These are phyloP conservation scores for Lasioglossum albipes DNA, from an alignment of 1,140 invertebrate genomes.

Conservation along the genomic window DNA sequence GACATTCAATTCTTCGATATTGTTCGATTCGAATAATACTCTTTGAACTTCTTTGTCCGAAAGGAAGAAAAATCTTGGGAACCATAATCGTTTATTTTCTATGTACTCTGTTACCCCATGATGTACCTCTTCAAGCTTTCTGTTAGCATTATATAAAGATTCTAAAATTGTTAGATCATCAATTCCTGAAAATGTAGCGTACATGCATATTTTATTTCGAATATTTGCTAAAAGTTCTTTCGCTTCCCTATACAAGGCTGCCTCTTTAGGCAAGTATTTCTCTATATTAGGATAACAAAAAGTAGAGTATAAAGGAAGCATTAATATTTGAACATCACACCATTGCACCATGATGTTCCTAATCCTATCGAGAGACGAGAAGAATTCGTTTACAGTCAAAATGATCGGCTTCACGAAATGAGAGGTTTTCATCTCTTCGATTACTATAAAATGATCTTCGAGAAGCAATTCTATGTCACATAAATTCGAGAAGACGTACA, in stretches of 20 bases:
- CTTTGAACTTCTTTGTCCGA: slow-evolving; percentile 92
- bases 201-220: slow-evolving; percentile 76
- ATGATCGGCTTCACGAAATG: slow-evolving; percentile 85
- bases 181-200: slow-evolving; percentile 81
- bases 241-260: slow-evolving; percentile 72
- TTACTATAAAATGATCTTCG: slow-evolving; percentile 85
- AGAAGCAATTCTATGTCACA: slow-evolving; percentile 84
- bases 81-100: slow-evolving; percentile 87
- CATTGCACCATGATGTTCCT: slow-evolving; percentile 83
- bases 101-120: slow-evolving; percentile 85
- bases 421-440: slow-evolving; percentile 85
- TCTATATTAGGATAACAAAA: slow-evolving; percentile 85
- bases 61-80: slow-evolving; percentile 93
- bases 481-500: slow-evolving; percentile 80
- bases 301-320: slow-evolving; percentile 83
- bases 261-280: slow-evolving; percentile 84
- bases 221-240: slow-evolving; percentile 60
- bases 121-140: slow-evolving; percentile 80
- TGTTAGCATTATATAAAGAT: slow-evolving; percentile 78
- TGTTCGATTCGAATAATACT: slow-evolving; percentile 85
- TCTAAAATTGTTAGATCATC: slow-evolving; percentile 78
- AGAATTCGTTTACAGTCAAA: slow-evolving; percentile 82
- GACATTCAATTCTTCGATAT: slow-evolving; percentile 68
- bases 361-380: slow-evolving; percentile 79
- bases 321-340: slow-evolving; percentile 81